Conservation (phyloP, 2,888 invertebrate genomes). For the Lymantria monacha region DNA sequence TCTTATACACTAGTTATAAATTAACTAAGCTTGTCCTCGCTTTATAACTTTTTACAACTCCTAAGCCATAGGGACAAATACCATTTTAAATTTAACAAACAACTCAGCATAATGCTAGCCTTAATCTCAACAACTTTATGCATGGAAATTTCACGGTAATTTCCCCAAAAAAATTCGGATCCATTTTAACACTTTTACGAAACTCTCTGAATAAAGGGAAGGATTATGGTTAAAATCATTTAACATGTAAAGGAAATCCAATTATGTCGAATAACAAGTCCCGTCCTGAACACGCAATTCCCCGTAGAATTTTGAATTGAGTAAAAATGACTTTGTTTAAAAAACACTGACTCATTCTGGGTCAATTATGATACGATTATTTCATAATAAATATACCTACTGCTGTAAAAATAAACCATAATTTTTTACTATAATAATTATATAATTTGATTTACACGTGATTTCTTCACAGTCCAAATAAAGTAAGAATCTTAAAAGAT, state of each 20-base stretch:
- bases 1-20: background rate
- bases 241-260: conserved; percentile 30
- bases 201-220: conserved; percentile 2
- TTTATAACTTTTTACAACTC: background rate
- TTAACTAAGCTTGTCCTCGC: background rate
- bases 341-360: conserved; percentile 15
- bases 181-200: conserved; percentile 5
- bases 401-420: background rate
- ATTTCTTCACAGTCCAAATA: too few species aligned
- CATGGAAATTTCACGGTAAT: conserved; percentile 3
- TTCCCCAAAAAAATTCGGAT: conserved; percentile 2
- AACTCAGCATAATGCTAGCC: background rate
- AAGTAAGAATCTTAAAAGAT: too few species aligned
- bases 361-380: conserved; percentile 10
- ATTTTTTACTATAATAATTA: too few species aligned
- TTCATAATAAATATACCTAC: background rate
- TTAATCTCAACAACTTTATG: background rate
- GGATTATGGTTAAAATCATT: conserved; percentile 20
- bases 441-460: too few species aligned
- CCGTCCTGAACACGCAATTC: conserved; percentile 50
- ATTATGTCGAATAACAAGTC: conserved; percentile 48
- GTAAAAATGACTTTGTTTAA: conserved; percentile 42
- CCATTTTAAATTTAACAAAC: background rate
- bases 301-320: conserved; percentile 47
- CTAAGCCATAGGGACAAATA: background rate